A percentile compares a stretch with the other conserved stretches of the same genome.
These are phyloP conservation scores for Pyrgilauda ruficollis DNA, from an alignment of 2,113 vertebrate genomes.

Conservation along the genomic window DNA sequence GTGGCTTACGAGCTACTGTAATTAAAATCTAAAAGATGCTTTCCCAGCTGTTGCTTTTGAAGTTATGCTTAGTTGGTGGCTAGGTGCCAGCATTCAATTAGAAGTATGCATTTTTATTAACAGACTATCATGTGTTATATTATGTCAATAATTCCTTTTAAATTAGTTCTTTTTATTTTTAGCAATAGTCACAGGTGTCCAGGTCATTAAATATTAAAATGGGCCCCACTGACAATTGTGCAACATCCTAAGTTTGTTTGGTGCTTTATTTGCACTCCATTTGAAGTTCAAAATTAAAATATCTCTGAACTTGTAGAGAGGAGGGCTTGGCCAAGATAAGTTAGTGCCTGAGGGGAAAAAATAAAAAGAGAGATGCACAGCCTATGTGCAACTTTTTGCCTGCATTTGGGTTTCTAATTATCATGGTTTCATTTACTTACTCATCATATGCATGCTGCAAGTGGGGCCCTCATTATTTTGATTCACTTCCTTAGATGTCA, in stretches of 20 bases:
- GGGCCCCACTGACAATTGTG: slow-evolving; percentile 21
- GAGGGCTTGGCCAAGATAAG: slow-evolving; percentile 14
- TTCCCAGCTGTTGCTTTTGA: slow-evolving; percentile 77
- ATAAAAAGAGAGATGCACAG: not conserved
- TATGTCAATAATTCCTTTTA: slow-evolving; percentile 71
- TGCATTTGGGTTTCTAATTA: slow-evolving; percentile 32
- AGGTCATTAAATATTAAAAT: slow-evolving; percentile 64
- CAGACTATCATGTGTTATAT: slow-evolving; percentile 58
- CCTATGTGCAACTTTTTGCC: not conserved
- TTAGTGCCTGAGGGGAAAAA: slow-evolving; percentile 18
- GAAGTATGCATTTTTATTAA: slow-evolving; percentile 73
- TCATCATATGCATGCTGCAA: not conserved
- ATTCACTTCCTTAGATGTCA: slow-evolving; percentile 1
- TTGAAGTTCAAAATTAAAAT: slow-evolving; percentile 53
- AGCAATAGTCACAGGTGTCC: slow-evolving; percentile 26
- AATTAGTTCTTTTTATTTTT: slow-evolving; percentile 52
- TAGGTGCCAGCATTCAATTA: slow-evolving; percentile 75
- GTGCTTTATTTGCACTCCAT: slow-evolving; percentile 44
- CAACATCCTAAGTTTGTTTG: slow-evolving; percentile 22
- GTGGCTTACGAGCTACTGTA: slow-evolving; percentile 63
- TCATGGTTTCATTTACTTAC: not conserved
- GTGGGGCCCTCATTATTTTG: not conserved
- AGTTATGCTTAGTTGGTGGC: slow-evolving; percentile 68
- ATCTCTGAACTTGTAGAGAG: slow-evolving; percentile 22
- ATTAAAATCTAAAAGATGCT: slow-evolving; percentile 76